phyloP scores from a whole-genome alignment of 2,113 vertebrate species.

The Eublepharis macularius region DNA sequence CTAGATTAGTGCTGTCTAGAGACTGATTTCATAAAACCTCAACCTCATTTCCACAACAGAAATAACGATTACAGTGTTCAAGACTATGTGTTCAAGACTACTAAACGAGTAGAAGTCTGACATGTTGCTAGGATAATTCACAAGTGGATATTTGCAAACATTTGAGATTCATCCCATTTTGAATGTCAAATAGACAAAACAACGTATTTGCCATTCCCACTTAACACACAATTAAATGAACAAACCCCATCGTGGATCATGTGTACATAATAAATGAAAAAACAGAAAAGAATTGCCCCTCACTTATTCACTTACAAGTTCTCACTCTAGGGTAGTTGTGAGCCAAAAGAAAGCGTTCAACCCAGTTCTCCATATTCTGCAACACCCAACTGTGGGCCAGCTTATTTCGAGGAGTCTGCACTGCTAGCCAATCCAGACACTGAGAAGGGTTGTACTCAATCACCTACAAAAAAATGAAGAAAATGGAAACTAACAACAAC shows the following conservation, averaged over 20 bases:
- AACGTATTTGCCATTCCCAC: neutral
- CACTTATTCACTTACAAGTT: constrained; percentile 85
- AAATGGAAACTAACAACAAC: neutral
- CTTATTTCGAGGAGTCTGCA: constrained; percentile 97
- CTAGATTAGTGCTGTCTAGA: neutral
- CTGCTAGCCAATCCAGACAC: constrained; percentile 98
- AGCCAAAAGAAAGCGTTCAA: constrained; percentile 95
- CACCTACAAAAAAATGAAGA: constrained; percentile 77
- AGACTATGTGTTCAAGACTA: neutral
- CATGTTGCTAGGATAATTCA: neutral
- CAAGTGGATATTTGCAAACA: neutral
- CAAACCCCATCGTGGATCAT: neutral
- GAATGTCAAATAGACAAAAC: neutral
- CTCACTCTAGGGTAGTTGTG: constrained; percentile 99
- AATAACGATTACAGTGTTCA: neutral
- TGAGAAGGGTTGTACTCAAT: constrained; percentile 99
- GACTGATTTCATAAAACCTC: neutral
- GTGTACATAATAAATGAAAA: neutral
- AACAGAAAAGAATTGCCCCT: neutral
- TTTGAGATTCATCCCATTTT: neutral
- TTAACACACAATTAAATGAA: neutral
- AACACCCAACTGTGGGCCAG: constrained; percentile 99
- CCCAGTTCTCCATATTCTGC: constrained; percentile 99
- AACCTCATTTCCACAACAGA: neutral
- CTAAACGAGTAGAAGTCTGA: accelerated